Percentiles rank a stretch among this genome's conserved stretches.
Conservation (phyloP, 2,888 invertebrate species). For the Drosophila vallismaia region DNA sequence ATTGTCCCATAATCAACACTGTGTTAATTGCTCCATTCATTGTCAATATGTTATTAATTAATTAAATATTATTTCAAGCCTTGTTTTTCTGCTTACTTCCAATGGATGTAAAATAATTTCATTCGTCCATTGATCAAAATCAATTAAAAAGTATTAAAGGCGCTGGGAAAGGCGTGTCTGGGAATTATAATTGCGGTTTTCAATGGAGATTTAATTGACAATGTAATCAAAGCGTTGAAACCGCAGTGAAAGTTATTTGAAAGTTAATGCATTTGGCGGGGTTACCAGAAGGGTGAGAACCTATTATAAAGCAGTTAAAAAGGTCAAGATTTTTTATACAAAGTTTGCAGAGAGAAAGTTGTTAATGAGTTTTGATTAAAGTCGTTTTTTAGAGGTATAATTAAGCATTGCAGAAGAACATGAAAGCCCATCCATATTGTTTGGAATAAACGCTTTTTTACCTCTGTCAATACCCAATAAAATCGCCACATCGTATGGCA, state of each 20-base stretch:
- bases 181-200: constrained; percentile 44
- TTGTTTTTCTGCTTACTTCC: constrained; percentile 20
- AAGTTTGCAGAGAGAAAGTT: not conserved
- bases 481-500: constrained; percentile 33
- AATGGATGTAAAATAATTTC: constrained; percentile 23
- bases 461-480: constrained; percentile 4
- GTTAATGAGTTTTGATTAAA: not conserved
- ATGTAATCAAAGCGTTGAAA: constrained; percentile 33
- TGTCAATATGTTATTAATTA: constrained; percentile 66
- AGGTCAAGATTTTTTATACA: not conserved
- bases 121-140: constrained; percentile 43
- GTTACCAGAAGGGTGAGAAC: not conserved
- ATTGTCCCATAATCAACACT: constrained; percentile 53
- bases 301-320: not conserved
- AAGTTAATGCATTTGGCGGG: not conserved
- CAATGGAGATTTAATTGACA: constrained; percentile 42
- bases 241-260: constrained; percentile 13
- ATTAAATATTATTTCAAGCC: constrained; percentile 59
- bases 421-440: not conserved
- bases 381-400: not conserved
- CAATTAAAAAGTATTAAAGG: constrained; percentile 60
- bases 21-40: constrained; percentile 64
- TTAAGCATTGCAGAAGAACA: too few relatives aligned
- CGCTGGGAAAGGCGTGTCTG: constrained; percentile 21
- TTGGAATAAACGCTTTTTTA: not conserved